phyloP scores from a whole-genome alignment of 92 coral and sea anemone genomes.

The Paramuricea clavata region DNA sequence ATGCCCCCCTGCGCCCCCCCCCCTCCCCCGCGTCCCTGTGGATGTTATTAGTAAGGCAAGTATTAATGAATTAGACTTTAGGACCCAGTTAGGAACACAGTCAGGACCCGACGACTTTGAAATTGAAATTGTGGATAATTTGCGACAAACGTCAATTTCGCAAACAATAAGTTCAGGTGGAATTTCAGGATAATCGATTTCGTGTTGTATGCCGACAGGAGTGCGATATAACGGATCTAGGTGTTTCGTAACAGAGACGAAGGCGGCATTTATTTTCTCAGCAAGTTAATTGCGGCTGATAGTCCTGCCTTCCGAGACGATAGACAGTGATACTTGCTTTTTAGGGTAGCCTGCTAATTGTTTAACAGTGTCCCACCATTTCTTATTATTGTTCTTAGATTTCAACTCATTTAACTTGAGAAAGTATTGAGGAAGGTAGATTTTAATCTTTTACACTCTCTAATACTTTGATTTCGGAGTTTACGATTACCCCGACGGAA shows the following conservation, averaged over 20 bases:
- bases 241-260: slow-evolving; percentile 33
- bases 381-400: no score
- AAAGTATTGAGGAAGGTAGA: neutral
- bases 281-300: slow-evolving; percentile 13
- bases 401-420: no score
- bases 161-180: neutral
- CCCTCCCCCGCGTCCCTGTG: no score
- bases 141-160: neutral
- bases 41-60: slow-evolving; percentile 29
- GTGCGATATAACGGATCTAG: slow-evolving; percentile 1
- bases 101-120: slow-evolving; percentile 14
- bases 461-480: neutral
- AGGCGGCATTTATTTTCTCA: slow-evolving; percentile 28
- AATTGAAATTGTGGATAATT: slow-evolving; percentile 4
- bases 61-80: slow-evolving; percentile 7
- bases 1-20: no score
- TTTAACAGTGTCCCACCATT: no score
- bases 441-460: neutral
- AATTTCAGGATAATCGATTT: no score
- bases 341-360: no score
- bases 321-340: no score
- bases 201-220: neutral
- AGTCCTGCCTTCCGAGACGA: no score
- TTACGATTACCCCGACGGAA: neutral
- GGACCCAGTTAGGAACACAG: slow-evolving; percentile 46